Conservation (phyloP, 2,888 invertebrate species). For the Biston betularia region DNA sequence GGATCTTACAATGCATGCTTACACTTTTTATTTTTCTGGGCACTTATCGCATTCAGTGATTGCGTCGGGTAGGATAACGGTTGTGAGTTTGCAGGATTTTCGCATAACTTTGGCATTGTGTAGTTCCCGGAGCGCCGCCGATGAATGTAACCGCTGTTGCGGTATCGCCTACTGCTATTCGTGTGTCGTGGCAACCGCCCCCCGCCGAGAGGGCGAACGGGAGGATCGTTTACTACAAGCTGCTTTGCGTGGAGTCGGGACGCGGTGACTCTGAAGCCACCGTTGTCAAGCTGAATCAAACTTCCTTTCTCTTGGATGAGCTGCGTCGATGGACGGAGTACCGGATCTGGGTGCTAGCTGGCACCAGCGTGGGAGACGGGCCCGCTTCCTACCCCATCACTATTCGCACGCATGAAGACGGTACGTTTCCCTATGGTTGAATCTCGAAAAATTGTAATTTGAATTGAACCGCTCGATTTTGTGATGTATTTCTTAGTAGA, state of each 20-base stretch:
- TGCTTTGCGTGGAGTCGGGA: constrained; percentile 94
- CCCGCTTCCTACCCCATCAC: constrained; percentile 96
- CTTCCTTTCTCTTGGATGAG: constrained; percentile 94
- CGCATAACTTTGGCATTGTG: constrained; percentile 70
- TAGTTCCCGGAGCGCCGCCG: constrained; percentile 99
- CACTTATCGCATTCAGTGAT: constrained; percentile 85
- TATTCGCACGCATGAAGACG: constrained; percentile 98
- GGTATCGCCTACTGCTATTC: constrained; percentile 95
- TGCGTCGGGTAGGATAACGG: constrained; percentile 70
- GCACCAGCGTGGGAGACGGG: constrained; percentile 98
- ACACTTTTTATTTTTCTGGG: constrained; percentile 69
- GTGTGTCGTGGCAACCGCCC: constrained; percentile 97
- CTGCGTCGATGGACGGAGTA: constrained; percentile 98
- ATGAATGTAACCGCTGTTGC: constrained; percentile 96
- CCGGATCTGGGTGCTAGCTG: constrained; percentile 98
- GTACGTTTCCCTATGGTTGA: constrained; percentile 89
- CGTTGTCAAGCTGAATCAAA: constrained; percentile 92
- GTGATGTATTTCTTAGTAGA: constrained; percentile 40
- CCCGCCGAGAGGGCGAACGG: constrained; percentile 96
- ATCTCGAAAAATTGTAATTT: constrained; percentile 31
- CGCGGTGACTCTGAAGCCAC: constrained; percentile 94
- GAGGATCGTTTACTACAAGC: constrained; percentile 97
- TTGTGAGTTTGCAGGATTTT: constrained; percentile 69
- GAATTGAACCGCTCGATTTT: constrained; percentile 59
- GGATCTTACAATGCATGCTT: constrained; percentile 80